Evolutionary conservation across 2,113 vertebrate species (phyloP).

Genomic region (Serinus canaria): DNA sequence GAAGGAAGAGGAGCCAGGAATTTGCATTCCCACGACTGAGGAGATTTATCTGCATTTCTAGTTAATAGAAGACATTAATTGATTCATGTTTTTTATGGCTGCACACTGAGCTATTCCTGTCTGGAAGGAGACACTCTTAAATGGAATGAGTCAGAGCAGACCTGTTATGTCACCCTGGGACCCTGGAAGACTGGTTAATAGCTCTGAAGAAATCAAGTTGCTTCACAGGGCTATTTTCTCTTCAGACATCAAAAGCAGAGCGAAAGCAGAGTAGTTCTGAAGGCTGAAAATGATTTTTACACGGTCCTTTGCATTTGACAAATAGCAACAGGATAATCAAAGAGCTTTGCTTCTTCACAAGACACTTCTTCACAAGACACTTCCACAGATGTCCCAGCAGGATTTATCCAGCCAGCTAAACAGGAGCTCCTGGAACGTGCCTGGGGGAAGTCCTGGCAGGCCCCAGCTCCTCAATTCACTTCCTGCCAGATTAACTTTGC

Average conservation of each 20-base stretch:
- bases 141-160: constrained; percentile 57
- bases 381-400: background rate
- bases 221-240: constrained; percentile 40
- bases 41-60: constrained; percentile 43
- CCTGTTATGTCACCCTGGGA: constrained; percentile 53
- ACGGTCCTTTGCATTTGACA: constrained; percentile 23
- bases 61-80: constrained; percentile 59
- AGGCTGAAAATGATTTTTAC: background rate
- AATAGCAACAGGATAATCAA: constrained; percentile 29
- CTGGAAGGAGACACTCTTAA: constrained; percentile 42
- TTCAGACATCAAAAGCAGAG: constrained; percentile 47
- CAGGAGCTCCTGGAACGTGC: background rate
- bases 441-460: background rate
- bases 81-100: constrained; percentile 25
- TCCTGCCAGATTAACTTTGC: background rate
- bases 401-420: background rate
- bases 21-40: background rate
- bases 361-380: background rate
- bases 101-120: constrained; percentile 49
- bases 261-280: background rate
- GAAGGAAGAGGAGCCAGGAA: background rate
- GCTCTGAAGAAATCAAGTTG: constrained; percentile 37
- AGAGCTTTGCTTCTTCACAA: background rate
- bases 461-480: background rate
- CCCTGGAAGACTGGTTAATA: constrained; percentile 50